Evolutionary conservation across 2,797 vertebrate species (phyloP).

Genomic region (Cynopterus sphinx): DNA sequence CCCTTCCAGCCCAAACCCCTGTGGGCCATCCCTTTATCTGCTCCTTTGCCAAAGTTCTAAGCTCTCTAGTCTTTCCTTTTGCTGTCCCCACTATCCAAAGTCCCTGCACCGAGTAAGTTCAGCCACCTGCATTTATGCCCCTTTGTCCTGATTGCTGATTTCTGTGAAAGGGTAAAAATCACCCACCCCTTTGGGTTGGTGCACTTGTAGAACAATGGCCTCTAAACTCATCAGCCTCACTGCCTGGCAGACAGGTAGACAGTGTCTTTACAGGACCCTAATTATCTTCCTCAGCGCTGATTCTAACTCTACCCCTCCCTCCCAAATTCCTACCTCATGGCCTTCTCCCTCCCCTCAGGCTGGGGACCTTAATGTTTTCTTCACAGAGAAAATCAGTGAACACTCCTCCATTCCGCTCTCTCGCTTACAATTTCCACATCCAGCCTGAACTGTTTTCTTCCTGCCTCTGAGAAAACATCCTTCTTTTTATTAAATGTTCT

Average conservation of each 20-base stretch:
- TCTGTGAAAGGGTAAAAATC: background rate
- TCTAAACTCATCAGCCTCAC: background rate
- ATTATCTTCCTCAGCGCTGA: background rate
- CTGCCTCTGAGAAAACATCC: background rate
- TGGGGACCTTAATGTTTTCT: background rate
- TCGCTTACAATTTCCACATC: background rate
- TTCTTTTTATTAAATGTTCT: background rate
- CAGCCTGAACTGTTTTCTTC: background rate
- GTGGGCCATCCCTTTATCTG: background rate
- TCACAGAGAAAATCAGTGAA: background rate
- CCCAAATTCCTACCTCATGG: accelerated
- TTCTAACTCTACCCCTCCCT: background rate
- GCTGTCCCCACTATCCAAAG: background rate
- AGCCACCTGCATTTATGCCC: background rate
- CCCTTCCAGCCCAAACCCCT: background rate
- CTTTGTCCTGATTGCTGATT: background rate
- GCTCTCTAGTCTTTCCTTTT: background rate
- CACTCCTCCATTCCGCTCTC: background rate
- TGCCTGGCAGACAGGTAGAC: background rate
- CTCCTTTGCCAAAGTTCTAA: background rate
- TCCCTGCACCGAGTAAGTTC: background rate
- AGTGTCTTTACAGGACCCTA: background rate
- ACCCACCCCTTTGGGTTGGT: background rate
- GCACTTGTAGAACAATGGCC: background rate
- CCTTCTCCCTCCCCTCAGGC: background rate